A percentile compares a stretch with the other conserved stretches of the same genome.
Conservation (phyloP, 1,140 invertebrate species). For the Pissodes strobi region DNA sequence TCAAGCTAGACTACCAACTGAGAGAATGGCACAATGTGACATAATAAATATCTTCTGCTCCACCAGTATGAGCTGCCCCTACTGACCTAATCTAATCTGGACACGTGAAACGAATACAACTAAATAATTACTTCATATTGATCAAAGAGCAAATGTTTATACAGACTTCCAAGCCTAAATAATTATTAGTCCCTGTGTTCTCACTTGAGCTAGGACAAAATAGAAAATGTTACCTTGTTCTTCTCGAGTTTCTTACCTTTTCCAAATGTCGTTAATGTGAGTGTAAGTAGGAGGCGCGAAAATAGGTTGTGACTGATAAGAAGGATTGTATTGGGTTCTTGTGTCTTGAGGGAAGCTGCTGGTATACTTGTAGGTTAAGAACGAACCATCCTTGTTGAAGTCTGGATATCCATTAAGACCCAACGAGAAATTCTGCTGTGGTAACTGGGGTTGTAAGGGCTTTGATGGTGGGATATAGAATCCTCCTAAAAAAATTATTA, state of each 20-base stretch:
- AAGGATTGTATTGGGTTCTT: slow-evolving; percentile 8
- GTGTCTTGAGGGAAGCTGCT: slow-evolving; percentile 32
- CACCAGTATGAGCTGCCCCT: too few species aligned
- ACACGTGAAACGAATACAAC: too few species aligned
- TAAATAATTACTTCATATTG: too few species aligned
- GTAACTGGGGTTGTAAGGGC: slow-evolving; percentile 2
- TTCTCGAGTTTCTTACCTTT: slow-evolving; percentile 41
- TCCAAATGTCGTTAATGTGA: slow-evolving; percentile 40
- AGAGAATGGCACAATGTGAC: too few species aligned
- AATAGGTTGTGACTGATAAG: slow-evolving; percentile 1
- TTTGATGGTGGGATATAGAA: slow-evolving; percentile 42
- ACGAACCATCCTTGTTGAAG: slow-evolving; percentile 28
- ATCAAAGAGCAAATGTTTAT: too few species aligned
- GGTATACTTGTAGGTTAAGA: slow-evolving; percentile 45
- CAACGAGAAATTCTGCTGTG: slow-evolving; percentile 32
- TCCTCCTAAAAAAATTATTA: slow-evolving; percentile 20
- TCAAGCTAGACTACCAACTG: too few species aligned
- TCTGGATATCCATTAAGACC: slow-evolving; percentile 39
- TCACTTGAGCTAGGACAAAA: too few species aligned
- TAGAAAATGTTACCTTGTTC: too few species aligned
- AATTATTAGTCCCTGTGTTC: too few species aligned
- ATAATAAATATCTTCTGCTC: too few species aligned
- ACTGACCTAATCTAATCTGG: too few species aligned
- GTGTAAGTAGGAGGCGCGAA: slow-evolving; percentile 18
- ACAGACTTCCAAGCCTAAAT: too few species aligned